These are phyloP conservation scores for Macaca mulatta DNA, from an alignment of 2,113 vertebrate species.

Conservation along the genomic window DNA sequence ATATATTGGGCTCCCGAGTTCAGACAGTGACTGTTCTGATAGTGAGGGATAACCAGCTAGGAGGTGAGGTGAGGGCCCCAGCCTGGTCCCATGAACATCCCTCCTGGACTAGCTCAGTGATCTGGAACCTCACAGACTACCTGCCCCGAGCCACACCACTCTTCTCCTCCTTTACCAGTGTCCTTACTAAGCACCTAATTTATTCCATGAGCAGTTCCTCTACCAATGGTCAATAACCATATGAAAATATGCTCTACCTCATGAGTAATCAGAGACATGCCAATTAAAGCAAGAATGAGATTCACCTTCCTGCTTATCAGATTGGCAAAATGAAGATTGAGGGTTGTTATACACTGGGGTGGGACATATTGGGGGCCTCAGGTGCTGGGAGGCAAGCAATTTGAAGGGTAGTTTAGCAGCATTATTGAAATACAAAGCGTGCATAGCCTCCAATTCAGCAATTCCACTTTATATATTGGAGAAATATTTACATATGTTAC, in stretches of 20 bases:
- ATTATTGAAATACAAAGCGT: not conserved
- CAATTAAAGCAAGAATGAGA: not conserved
- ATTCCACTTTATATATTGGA: not conserved
- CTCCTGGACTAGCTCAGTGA: not conserved
- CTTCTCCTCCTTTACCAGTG: not conserved
- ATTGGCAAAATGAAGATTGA: not conserved
- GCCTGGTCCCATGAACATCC: not conserved
- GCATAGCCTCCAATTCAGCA: not conserved
- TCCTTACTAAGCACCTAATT: not conserved
- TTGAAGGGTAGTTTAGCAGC: not conserved
- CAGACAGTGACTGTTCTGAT: not conserved
- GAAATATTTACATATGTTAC: not conserved
- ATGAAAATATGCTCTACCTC: not conserved
- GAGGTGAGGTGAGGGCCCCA: not conserved
- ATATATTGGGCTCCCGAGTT: not conserved
- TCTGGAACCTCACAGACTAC: not conserved
- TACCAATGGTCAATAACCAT: not conserved
- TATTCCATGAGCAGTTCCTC: not conserved
- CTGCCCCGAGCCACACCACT: not conserved
- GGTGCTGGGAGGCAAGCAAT: not conserved
- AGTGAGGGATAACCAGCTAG: not conserved
- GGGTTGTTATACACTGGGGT: not conserved
- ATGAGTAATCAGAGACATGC: not conserved
- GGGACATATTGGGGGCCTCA: not conserved
- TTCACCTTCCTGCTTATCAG: not conserved